Evolutionary conservation across 92 coral and sea anemone genomes (phyloP), one percentile per base, ranked within the genome.

Genomic region (Epizoanthus fatuus): DNA sequence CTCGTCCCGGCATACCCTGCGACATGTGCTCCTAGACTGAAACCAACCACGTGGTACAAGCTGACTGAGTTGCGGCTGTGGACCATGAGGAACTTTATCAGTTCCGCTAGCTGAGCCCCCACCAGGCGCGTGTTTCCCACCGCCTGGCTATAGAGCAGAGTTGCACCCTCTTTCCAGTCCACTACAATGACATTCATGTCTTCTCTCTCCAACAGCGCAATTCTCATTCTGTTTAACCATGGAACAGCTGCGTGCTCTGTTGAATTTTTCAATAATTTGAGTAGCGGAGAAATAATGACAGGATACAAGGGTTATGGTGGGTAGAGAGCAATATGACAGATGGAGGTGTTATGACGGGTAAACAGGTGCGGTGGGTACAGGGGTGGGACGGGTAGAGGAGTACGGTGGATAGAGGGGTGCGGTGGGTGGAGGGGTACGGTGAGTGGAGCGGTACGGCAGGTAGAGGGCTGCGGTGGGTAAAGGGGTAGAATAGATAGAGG

Each of bases 21-120:
- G 39, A 89, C 87, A 51, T 95, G 98, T 12, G 98, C 93, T 4
- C 98, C 98, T 35, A 95, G 91, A 83, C 93, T 91, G 81, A 91
- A 95, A 29, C 98, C 98, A 49, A 95, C 84, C 44, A 95, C 22
- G 75, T 91, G 90, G 58, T 93, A 88, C 67, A 89, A 67, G n/a
- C 87, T 89, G 35, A 89, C 80, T 14, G 86, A 72, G 74, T 86
- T 75, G 75, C 16, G 74, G 42, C 95, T 88, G 78, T 73, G 90
- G 66, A 88, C 90, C 64, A 93, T 88, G 4, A 95, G 85, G 69
- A 94, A 94, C 86, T 75, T 81, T 52, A 94, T 82, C 70, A 94
- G 63, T 72, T 92, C 94, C 38, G 91, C 84, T 38, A 94, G 84
- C 93, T 92, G 95, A 67, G 93, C 90, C 5, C 95, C 98, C 47